Evolutionary conservation across 2,888 invertebrate species (phyloP).

Genomic region (Resseliella maxima): DNA sequence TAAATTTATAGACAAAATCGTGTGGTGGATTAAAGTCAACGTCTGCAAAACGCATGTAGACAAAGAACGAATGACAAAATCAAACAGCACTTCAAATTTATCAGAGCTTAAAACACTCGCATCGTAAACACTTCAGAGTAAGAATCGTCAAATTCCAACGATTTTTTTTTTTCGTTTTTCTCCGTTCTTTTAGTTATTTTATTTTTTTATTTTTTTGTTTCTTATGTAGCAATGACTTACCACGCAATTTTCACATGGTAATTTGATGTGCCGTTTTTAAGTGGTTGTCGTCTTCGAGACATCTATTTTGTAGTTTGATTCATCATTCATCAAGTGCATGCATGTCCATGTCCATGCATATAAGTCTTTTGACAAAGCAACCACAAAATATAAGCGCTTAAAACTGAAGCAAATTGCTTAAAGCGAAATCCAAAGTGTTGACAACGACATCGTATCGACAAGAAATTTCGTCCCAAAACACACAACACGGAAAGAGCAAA

Average conservation of each 20-base stretch:
- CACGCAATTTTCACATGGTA: constrained; percentile 20
- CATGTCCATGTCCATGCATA: constrained; percentile 38
- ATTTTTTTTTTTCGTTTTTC: not conserved
- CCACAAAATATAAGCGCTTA: not conserved
- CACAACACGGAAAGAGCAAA: not conserved
- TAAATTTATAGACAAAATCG: constrained; percentile 41
- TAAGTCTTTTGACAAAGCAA: not conserved
- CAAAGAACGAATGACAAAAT: not conserved
- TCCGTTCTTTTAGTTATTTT: not conserved
- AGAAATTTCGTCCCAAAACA: not conserved
- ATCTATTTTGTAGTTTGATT: constrained; percentile 42
- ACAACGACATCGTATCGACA: not conserved
- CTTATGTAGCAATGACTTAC: not conserved
- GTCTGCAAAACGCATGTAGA: not conserved
- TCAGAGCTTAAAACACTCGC: not conserved
- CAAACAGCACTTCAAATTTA: constrained; percentile 41
- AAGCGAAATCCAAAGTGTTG: constrained; percentile 3
- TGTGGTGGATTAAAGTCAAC: constrained; percentile 25
- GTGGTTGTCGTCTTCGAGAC: not conserved
- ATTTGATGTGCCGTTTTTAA: constrained; percentile 21
- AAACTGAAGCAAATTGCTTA: not conserved
- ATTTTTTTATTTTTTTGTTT: not conserved
- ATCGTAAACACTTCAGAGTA: constrained; percentile 39
- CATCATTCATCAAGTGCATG: constrained; percentile 37
- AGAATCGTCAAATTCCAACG: constrained; percentile 22